Evolutionary conservation across 2,888 invertebrate genomes (phyloP).

Genomic region (Limnephilus rhombicus): DNA sequence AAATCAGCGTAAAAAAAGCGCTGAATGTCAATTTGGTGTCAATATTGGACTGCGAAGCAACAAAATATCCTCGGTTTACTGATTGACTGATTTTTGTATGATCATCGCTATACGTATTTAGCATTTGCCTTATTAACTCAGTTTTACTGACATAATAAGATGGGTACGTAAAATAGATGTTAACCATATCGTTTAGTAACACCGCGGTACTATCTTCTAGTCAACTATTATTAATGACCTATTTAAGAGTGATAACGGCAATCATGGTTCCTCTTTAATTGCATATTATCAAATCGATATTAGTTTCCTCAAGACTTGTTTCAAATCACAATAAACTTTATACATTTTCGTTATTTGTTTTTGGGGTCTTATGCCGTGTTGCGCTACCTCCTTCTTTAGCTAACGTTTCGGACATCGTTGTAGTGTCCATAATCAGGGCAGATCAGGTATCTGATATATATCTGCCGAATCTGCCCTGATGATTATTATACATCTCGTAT

Average conservation of each 20-base stretch:
- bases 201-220: not conserved
- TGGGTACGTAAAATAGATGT: not conserved
- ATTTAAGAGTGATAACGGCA: not conserved
- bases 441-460: too few species aligned
- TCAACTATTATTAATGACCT: not conserved
- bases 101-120: not conserved
- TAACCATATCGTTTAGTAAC: not conserved
- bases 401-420: too few species aligned
- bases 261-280: not conserved
- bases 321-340: not conserved
- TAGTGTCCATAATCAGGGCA: too few species aligned
- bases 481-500: too few species aligned
- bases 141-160: not conserved
- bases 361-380: too few species aligned
- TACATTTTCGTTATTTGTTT: too few species aligned
- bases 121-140: not conserved
- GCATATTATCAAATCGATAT: not conserved
- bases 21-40: too few species aligned
- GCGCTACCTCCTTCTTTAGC: too few species aligned
- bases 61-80: not conserved
- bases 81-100: not conserved
- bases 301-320: not conserved
- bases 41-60: too few species aligned
- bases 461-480: too few species aligned
- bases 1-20: too few species aligned